Base-by-base conservation (phyloP, 1,140 invertebrate species). In the Brachionus rubens region DNA sequence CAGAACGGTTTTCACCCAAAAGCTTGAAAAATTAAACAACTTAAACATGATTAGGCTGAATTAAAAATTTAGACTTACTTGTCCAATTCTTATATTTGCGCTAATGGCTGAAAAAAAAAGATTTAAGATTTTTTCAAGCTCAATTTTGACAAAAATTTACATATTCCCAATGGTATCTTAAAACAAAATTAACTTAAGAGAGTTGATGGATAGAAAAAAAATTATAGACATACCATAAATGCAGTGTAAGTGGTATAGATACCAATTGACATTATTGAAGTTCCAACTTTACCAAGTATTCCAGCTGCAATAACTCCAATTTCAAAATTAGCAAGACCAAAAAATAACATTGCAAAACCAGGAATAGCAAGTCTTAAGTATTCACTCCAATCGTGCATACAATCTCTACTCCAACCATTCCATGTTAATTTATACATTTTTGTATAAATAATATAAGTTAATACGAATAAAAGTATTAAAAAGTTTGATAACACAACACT, bases 281-380 rank as follows among this genome's bases (percentile, higher is more conserved):
- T 72, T 72, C 50, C 59, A 21, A 41, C 40, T 65, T 41, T 65
- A n/a, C 59, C 59, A 10, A 65, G 46, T 50, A 33, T 72, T 50
- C 46, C 50, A 56, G 72, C 24, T n/a, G 52, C 52, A 26, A 76
- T 46, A 19, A 47, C 54, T 56, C 72, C 48, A 16, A 76, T 47
- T 33, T 76, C 72, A 54, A 76, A 56, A 24, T 76, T 56, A 0
- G 48, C 36, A 14, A 41, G 56, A 19, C 40, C 72, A 36, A 54
- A 56, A 41, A 54, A 62, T n/a, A 76, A 2, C 50, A 56, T 59
- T 0, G 46, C 36, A 26, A 77, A 41, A 9, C 76, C 76, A 14
- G 76, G 76, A 33, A 77, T 59, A 19, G 76, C 59, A 21, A 77
- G 41, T 46, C 40, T 68, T 14, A 77, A 21, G 36, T 52, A 77